Evolutionary conservation across 1,140 invertebrate species (phyloP).

Genomic region (Macrobrachium nipponense): DNA sequence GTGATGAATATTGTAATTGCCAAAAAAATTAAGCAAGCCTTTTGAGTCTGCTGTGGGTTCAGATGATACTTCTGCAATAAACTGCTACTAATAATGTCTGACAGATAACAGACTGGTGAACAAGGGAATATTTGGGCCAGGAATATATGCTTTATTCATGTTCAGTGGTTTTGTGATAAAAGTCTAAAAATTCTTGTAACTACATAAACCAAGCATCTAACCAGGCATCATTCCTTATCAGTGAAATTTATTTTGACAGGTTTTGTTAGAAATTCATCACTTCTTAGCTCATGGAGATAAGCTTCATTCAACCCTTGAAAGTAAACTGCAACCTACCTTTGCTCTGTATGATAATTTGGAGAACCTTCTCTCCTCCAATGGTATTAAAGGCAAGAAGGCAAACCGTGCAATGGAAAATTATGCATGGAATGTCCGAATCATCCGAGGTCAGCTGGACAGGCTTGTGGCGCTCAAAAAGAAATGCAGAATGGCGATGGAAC

Average conservation of each 20-base stretch:
- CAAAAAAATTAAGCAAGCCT: too few relatives aligned
- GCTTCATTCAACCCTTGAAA: conserved; percentile 60
- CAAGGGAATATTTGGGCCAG: too few relatives aligned
- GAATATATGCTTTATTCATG: too few relatives aligned
- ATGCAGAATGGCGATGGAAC: conserved; percentile 64
- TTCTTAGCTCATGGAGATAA: conserved; percentile 53
- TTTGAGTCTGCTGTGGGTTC: too few relatives aligned
- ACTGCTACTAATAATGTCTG: too few relatives aligned
- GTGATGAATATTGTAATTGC: too few relatives aligned
- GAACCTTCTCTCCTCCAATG: conserved; percentile 68
- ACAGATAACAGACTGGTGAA: too few relatives aligned
- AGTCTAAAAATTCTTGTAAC: too few relatives aligned
- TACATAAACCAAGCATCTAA: too few relatives aligned
- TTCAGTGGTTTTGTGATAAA: too few relatives aligned
- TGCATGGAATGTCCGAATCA: conserved; percentile 74
- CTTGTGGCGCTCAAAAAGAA: conserved; percentile 69
- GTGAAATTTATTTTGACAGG: conserved; percentile 6
- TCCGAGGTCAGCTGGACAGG: conserved; percentile 73
- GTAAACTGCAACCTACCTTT: conserved; percentile 67
- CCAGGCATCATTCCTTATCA: not conserved
- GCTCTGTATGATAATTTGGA: conserved; percentile 72
- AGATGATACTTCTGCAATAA: too few relatives aligned
- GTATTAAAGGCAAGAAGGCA: conserved; percentile 73
- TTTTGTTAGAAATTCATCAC: conserved; percentile 48
- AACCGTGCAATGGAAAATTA: conserved; percentile 71